Conservation (phyloP, 1,140 invertebrate genomes). For the Parasteatoda tepidariorum region DNA sequence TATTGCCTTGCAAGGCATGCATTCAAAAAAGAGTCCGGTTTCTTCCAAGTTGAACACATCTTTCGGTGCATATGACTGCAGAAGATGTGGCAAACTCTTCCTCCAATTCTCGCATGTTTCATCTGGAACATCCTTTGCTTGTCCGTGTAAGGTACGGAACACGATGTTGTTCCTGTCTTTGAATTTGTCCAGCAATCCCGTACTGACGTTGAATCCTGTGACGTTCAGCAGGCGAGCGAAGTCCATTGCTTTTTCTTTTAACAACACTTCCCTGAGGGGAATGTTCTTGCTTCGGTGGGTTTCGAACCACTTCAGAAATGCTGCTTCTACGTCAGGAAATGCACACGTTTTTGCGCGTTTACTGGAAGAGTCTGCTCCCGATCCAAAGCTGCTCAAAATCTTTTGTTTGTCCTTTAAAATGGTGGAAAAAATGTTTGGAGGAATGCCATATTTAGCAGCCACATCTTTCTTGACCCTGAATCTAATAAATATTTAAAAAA, state of each 20-base stretch:
- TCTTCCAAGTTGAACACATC: constrained; percentile 13
- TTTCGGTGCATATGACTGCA: too few relatives aligned
- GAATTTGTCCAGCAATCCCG: constrained; percentile 64
- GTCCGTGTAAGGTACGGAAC: not conserved
- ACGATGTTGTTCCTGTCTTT: constrained; percentile 22
- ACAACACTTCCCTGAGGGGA: constrained; percentile 55
- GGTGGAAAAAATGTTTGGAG: constrained; percentile 14
- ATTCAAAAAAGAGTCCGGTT: constrained; percentile 3
- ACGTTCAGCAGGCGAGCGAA: constrained; percentile 62
- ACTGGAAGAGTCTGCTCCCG: not conserved
- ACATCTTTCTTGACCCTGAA: too few relatives aligned
- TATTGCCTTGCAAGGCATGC: too few relatives aligned
- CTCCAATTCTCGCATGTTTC: too few relatives aligned
- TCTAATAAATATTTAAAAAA: too few relatives aligned
- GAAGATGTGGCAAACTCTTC: too few relatives aligned
- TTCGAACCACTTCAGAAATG: constrained; percentile 21
- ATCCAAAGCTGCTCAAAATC: not conserved
- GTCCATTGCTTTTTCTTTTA: constrained; percentile 63
- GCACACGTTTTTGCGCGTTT: constrained; percentile 28
- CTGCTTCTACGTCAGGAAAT: not conserved
- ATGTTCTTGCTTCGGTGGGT: constrained; percentile 2
- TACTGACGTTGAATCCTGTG: constrained; percentile 63
- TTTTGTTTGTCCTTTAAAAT: constrained; percentile 1
- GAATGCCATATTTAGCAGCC: too few relatives aligned
- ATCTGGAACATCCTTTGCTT: too few relatives aligned